Conservation (phyloP, 1,140 invertebrate species). For the Aphis craccivora region DNA sequence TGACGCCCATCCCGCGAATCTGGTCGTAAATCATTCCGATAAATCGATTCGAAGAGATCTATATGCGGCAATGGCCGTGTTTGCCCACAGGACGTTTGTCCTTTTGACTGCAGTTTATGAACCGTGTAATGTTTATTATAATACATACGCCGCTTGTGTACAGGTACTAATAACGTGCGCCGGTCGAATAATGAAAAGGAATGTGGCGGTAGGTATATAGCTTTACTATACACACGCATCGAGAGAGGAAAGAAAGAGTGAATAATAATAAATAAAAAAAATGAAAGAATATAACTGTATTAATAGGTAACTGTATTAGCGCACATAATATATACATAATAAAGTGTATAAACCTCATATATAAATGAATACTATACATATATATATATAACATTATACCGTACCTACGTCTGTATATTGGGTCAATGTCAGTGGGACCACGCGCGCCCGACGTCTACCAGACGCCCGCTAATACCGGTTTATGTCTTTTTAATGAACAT, state of each 20-base stretch:
- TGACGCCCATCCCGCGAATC: background rate
- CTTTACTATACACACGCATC: too few species aligned
- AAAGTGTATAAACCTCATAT: background rate
- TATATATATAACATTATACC: background rate
- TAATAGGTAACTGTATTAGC: slow-evolving; percentile 31
- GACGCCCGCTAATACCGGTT: slow-evolving; percentile 31
- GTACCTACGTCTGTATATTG: background rate
- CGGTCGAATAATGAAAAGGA: slow-evolving; percentile 20
- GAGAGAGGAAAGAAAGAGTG: background rate
- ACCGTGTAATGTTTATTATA: slow-evolving; percentile 29
- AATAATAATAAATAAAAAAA: background rate
- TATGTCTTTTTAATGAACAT: slow-evolving; percentile 41
- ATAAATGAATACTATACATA: background rate
- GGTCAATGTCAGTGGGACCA: slow-evolving; percentile 43
- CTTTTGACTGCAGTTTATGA: background rate
- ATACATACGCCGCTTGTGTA: background rate
- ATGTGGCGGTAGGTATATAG: background rate
- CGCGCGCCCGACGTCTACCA: slow-evolving; percentile 34
- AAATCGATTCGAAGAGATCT: slow-evolving; percentile 30
- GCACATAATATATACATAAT: background rate
- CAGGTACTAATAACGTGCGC: slow-evolving; percentile 7
- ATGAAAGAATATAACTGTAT: slow-evolving; percentile 28
- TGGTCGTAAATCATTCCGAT: slow-evolving; percentile 2
- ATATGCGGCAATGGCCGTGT: background rate
- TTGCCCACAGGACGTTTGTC: background rate